phyloP scores from a whole-genome alignment of 2,797 vertebrate species.

The Bradypodion pumilum region DNA sequence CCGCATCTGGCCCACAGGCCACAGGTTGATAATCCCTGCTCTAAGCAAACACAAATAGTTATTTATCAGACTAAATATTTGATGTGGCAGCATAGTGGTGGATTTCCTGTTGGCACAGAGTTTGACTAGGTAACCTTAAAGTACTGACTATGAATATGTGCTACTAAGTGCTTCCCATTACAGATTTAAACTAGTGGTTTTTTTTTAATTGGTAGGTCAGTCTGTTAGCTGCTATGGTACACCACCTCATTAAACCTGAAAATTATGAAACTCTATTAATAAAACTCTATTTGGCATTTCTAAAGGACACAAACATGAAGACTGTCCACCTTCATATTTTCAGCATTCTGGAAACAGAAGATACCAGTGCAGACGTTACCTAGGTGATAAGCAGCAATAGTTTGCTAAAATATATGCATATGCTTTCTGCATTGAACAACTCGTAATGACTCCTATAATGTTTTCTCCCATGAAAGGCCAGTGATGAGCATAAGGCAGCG shows the following conservation, averaged over 20 bases:
- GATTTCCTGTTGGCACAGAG: background rate
- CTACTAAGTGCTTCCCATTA: background rate
- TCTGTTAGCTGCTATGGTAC: background rate
- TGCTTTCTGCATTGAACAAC: background rate
- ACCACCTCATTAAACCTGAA: background rate
- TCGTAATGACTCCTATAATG: background rate
- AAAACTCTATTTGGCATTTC: background rate
- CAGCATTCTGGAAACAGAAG: background rate
- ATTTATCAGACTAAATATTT: too few relatives aligned
- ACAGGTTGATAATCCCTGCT: too few relatives aligned
- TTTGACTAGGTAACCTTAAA: background rate
- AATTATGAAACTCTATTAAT: background rate
- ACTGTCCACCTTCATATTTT: background rate
- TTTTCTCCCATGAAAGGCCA: background rate
- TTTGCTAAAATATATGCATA: slow-evolving; percentile 6
- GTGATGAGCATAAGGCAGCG: background rate
- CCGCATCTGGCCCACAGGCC: too few relatives aligned
- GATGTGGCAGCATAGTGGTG: background rate
- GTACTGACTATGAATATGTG: background rate
- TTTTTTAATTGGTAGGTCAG: background rate
- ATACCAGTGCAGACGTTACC: background rate
- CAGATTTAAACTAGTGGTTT: background rate
- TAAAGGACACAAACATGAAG: background rate
- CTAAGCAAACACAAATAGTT: too few relatives aligned
- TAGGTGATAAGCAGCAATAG: slow-evolving; percentile 2